Evolutionary conservation across 2,113 vertebrate genomes (phyloP).

Genomic region (Planiliza haematocheilus): DNA sequence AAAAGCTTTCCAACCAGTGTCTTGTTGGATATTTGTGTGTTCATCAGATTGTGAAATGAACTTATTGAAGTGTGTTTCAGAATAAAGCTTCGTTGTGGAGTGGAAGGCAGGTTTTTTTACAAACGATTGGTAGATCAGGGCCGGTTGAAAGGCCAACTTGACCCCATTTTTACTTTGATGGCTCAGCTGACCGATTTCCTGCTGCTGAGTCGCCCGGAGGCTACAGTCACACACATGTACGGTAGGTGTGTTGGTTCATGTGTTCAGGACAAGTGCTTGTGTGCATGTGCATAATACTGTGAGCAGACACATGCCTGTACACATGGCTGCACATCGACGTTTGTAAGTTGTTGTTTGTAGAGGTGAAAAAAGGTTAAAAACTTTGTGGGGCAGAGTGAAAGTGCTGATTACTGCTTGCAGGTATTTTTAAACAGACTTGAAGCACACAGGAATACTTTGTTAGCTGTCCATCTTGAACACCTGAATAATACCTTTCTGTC

Average conservation of each 20-base stretch:
- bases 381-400: too few species aligned
- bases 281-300: constrained; percentile 9
- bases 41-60: constrained; percentile 74
- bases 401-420: background rate
- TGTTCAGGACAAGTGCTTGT: constrained; percentile 38
- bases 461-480: background rate
- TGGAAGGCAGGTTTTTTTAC: constrained; percentile 67
- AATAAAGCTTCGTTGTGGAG: constrained; percentile 56
- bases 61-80: constrained; percentile 62
- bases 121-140: constrained; percentile 80
- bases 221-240: constrained; percentile 40
- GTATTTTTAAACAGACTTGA: background rate
- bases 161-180: constrained; percentile 79
- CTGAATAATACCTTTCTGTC: background rate
- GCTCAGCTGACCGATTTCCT: constrained; percentile 74
- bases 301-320: constrained; percentile 4
- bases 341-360: constrained; percentile 3
- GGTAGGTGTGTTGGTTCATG: constrained; percentile 39
- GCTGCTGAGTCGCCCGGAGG: constrained; percentile 48
- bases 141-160: constrained; percentile 80
- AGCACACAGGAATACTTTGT: background rate
- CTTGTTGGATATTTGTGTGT: constrained; percentile 62
- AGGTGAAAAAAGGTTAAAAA: background rate
- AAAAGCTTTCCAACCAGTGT: constrained; percentile 15
- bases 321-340: constrained; percentile 23